Evolutionary conservation across 2,113 vertebrate genomes (phyloP), one percentile per base, ranked within the genome.

Genomic region (Petrocephalus zakoni): DNA sequence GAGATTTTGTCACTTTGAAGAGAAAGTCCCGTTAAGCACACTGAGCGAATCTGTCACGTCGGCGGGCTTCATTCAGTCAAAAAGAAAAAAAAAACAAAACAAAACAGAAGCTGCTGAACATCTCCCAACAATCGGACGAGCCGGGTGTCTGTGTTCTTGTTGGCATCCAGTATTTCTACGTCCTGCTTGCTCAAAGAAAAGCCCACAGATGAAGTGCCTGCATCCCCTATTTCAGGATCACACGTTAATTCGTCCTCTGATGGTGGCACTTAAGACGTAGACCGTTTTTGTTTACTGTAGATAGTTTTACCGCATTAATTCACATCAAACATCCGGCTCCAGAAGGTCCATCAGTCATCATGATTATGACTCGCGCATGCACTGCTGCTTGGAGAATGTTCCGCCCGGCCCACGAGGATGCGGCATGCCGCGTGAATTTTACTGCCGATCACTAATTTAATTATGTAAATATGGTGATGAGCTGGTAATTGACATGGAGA

Each of bases 11-110:
- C 90, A 90, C 55, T 87, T 51, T 85, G 56, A 88, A 56, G 87
- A 88, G 84, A 85, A 61, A 91, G 87, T 42, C 88, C 19, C 64
- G 91, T 92, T 92, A 85, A 92, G 88, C 92, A 88, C 92, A 93
- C 92, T 90, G 93, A 93, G 93, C 91, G 92, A 89, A 61, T 87
- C 92, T 83, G 91, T 91, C 91, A 91, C 51, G 90, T 91, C 90
- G 90, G 90, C 90, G 89, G 81, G 84, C 37, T 88, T 82, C 22
- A 53, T 85, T 85, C 58, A 87, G 86, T 87, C 87, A 88, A n/a
- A n/a, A n/a, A n/a, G n/a, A 53, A 86, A 82, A 85, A 19, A 88
- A 90, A 51, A 84, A 75, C 87, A 81, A 64, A 86, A 82, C 29
- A 83, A 90, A 88, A 47, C 89, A 78, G 72, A 78, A 78, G 13